Percentiles rank a stretch among this genome's conserved stretches.
Conservation (phyloP, 1,140 invertebrate genomes). For the Drosophila grimshawi region DNA sequence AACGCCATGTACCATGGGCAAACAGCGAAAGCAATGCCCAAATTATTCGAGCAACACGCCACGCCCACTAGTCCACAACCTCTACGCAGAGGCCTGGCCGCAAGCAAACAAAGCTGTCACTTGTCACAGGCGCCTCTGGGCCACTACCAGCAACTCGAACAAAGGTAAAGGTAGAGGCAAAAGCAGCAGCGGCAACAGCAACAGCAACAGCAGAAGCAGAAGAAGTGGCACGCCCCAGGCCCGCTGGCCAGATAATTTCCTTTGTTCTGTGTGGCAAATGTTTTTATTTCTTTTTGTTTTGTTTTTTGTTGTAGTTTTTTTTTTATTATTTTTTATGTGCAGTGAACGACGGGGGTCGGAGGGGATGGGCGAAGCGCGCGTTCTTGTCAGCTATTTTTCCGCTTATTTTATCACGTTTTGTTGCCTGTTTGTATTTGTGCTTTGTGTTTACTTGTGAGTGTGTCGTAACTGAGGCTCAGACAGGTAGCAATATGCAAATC, state of each 20-base stretch:
- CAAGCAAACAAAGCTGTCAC: slow-evolving; percentile 75
- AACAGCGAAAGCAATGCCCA: slow-evolving; percentile 66
- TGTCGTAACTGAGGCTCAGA: slow-evolving; percentile 42
- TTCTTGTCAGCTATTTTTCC: slow-evolving; percentile 69
- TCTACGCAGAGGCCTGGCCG: slow-evolving; percentile 14
- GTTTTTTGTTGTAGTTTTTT: slow-evolving; percentile 14
- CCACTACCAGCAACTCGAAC: slow-evolving; percentile 9
- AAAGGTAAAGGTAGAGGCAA: slow-evolving; percentile 23
- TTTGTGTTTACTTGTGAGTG: slow-evolving; percentile 54
- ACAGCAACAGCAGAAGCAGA: neutral
- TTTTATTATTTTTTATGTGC: slow-evolving; percentile 5
- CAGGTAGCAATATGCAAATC: slow-evolving; percentile 81
- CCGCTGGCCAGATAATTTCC: slow-evolving; percentile 78
- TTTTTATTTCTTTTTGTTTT: slow-evolving; percentile 58
- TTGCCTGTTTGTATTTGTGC: slow-evolving; percentile 41
- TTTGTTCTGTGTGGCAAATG: slow-evolving; percentile 70
- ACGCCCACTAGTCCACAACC: slow-evolving; percentile 1
- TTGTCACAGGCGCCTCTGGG: slow-evolving; percentile 56
- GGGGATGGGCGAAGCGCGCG: neutral
- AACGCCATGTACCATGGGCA: slow-evolving; percentile 52
- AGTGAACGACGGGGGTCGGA: neutral
- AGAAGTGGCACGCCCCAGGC: slow-evolving; percentile 33
- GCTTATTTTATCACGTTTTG: slow-evolving; percentile 72
- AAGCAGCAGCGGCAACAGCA: neutral
- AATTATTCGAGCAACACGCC: slow-evolving; percentile 64